Evolutionary conservation across 2,113 vertebrate genomes (phyloP).

Genomic region (Pseudorhombus dupliciocellatus): DNA sequence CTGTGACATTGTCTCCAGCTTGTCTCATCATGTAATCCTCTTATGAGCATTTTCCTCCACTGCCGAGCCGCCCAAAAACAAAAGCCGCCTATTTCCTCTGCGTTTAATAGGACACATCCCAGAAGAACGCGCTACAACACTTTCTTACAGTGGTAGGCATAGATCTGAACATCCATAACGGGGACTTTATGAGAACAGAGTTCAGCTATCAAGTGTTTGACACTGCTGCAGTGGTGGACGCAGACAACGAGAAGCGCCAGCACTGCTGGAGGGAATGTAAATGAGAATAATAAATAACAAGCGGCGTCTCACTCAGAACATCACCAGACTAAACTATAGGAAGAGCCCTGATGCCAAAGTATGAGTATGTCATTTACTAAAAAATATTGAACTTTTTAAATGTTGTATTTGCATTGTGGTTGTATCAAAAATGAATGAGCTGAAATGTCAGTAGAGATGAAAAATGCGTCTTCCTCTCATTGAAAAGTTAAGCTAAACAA

Average conservation of each 20-base stretch:
- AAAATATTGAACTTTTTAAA: not conserved
- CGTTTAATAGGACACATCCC: slow-evolving; percentile 32
- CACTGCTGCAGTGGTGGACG: slow-evolving; percentile 10
- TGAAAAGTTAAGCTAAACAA: no score
- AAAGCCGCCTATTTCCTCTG: slow-evolving; percentile 38
- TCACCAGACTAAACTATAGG: not conserved
- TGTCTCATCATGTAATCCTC: slow-evolving; percentile 59
- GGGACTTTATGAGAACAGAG: slow-evolving; percentile 12
- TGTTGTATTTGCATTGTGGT: not conserved
- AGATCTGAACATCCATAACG: slow-evolving; percentile 25
- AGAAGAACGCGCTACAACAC: slow-evolving; percentile 12
- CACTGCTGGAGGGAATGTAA: slow-evolving; percentile 3
- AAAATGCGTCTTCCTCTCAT: no score
- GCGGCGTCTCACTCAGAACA: not conserved
- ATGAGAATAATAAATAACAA: slow-evolving; percentile 17
- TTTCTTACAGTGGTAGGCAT: slow-evolving; percentile 19
- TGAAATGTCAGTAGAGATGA: no score
- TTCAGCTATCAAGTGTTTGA: slow-evolving; percentile 31
- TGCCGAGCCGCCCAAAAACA: slow-evolving; percentile 5
- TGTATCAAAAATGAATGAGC: not conserved
- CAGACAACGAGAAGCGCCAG: slow-evolving; percentile 1
- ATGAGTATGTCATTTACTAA: not conserved
- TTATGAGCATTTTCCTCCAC: slow-evolving; percentile 39
- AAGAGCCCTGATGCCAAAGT: not conserved
- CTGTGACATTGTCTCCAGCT: slow-evolving; percentile 41